Evolutionary conservation across 2,888 invertebrate genomes (phyloP), one percentile per base, ranked within the genome.

Genomic region (Chironomus tentans): DNA sequence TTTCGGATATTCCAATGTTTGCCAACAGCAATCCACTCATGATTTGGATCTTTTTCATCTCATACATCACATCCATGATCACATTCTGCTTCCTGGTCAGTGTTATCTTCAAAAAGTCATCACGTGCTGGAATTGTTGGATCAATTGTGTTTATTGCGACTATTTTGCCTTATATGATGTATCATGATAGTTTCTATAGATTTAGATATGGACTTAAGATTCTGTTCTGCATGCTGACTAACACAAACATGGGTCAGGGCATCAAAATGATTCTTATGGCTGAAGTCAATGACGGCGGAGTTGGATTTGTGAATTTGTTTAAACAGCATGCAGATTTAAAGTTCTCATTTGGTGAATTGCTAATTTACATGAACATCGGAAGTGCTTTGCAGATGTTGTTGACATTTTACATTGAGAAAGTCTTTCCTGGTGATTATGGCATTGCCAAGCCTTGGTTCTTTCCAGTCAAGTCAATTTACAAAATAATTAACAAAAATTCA

Each of bases 381-480:
- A 84, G 87, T 7, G 75, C 91, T 0, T 70, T 94, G 1, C 92
- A 93, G 80, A 85, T 91, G 80, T 78, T 91, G 7, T 81, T 94
- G 46, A 89, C 94, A 0, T 84, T 93, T 78, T 95, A 95, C 80
- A 84, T 94, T 28, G 94, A 94, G 82, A 91, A 91, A 76, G 87
- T 95, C 10, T 86, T 89, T 77, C 95, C 95, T 0, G 94, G 94
- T 46, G 90, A 91, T 24, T 92, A 87, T 81, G 94, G 94, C 3
- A 88, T 94, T 0, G 90, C 92, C 0, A 87, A 88, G 78, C 89
- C 89, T 3, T 93, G 92, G 88, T 88, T 93, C 80, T 95, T 93
- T 81, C 87, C 88, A 0, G 85, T 92, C 71, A 76, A 15, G 15
- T 50, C 73, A 15, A 18, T 18, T 7, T 56, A 18, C 5, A 56